Evolutionary conservation across 2,113 vertebrate species (phyloP), one percentile per base, ranked within the genome.

Genomic region (Puma concolor): DNA sequence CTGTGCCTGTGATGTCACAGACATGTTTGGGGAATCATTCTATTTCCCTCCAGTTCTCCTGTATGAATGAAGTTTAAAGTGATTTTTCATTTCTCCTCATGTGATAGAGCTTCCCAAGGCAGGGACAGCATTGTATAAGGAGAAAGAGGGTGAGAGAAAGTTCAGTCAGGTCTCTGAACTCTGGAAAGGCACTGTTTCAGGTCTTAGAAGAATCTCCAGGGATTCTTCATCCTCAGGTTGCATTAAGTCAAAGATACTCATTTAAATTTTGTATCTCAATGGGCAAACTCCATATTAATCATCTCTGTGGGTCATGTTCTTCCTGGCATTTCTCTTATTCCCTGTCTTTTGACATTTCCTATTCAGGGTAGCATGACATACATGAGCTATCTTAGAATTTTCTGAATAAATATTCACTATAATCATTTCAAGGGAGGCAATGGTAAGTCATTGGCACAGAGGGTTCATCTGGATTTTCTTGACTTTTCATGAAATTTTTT

Each of bases 321-420:
- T 97, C 50, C 52, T 97, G 97, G 82, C 92, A 89, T 95, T 96
- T 97, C 97, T 96, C 77, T 98, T 98, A 97, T 97, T 97, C 90
- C 50, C 91, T 84, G 63, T 97, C 93, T 96, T 94, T 97, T 98
- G 98, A 97, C 97, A 97, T 97, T 97, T 97, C 79, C 41, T 98
- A 63, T 88, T 97, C 82, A 52, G 93, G 93, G 93, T 95, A 93
- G 94, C 54, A 72, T 95, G 93, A 93, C 72, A 98, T 91, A 97
- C 72, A 95, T 95, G 97, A 98, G 89, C 95, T 84, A 93, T 96
- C 77, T 97, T 84, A 95, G 95, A 97, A 96, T 97, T 96, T 95
- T 86, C 96, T 98, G 96, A 98, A 97, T 97, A 98, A 98, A 98
- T 97, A 98, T 97, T 88, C 96, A 91, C 72, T 86, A 52, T 94